Evolutionary conservation across 1,140 invertebrate genomes (phyloP).

Genomic region (Euglossa dilemma): DNA sequence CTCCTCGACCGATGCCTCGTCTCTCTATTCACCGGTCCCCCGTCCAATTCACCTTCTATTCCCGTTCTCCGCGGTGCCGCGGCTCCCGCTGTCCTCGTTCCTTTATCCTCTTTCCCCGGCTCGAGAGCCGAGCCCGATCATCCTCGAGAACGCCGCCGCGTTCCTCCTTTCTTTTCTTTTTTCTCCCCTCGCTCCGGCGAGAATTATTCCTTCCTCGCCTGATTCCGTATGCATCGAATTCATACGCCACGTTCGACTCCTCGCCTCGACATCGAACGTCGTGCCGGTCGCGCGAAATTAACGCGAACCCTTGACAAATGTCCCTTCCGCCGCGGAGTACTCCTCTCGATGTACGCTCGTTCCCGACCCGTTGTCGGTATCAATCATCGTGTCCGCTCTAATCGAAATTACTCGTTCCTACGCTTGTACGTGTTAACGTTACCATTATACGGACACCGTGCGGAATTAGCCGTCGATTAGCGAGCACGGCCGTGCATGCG

Average conservation of each 20-base stretch:
- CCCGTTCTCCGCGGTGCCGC: not conserved
- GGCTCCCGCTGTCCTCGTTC: not conserved
- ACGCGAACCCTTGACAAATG: slow-evolving; percentile 33
- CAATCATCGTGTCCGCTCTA: slow-evolving; percentile 15
- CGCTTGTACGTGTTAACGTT: not conserved
- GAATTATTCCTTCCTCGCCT: slow-evolving; percentile 11
- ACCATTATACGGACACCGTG: not conserved
- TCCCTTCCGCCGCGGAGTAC: not conserved
- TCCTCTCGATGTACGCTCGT: slow-evolving; percentile 22
- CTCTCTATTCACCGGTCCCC: not conserved
- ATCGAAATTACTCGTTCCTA: slow-evolving; percentile 23
- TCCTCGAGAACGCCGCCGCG: not conserved
- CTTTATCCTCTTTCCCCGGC: not conserved
- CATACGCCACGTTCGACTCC: slow-evolving; percentile 20
- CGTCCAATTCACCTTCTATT: not conserved
- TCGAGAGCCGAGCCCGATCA: not conserved
- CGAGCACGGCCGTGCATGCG: not conserved
- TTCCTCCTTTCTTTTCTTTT: slow-evolving; percentile 20
- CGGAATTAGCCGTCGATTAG: not conserved
- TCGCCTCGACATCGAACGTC: not conserved
- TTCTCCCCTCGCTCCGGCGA: not conserved
- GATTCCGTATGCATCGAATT: slow-evolving; percentile 44
- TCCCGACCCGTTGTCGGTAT: slow-evolving; percentile 21
- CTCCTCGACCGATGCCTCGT: not conserved
- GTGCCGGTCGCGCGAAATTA: slow-evolving; percentile 16